Evolutionary conservation across 2,888 invertebrate genomes (phyloP).

Genomic region (Drosophila sordidula): DNA sequence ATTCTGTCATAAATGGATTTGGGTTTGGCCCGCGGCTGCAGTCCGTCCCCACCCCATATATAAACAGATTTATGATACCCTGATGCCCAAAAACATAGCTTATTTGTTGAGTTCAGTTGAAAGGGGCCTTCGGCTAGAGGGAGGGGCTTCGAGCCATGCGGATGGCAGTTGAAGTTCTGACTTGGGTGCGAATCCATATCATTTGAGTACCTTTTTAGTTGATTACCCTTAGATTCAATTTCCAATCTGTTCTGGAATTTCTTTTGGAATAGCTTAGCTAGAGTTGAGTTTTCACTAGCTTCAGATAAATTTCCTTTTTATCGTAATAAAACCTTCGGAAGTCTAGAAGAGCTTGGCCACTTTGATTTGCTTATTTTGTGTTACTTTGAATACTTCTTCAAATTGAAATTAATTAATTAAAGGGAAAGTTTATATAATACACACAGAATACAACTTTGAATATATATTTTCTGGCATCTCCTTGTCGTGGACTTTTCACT

Average conservation of each 20-base stretch:
- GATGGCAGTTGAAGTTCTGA: not conserved
- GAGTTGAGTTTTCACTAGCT: too few relatives aligned
- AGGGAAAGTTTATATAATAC: too few relatives aligned
- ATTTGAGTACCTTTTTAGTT: too few relatives aligned
- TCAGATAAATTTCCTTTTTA: too few relatives aligned
- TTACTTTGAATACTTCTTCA: too few relatives aligned
- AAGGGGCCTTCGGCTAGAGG: not conserved
- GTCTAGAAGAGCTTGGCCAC: too few relatives aligned
- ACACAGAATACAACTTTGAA: not conserved
- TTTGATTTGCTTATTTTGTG: too few relatives aligned
- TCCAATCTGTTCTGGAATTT: not conserved
- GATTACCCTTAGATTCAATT: not conserved
- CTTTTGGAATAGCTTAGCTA: not conserved
- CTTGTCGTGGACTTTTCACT: not conserved
- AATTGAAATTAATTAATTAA: too few relatives aligned
- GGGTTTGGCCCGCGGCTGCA: slow-evolving; percentile 29
- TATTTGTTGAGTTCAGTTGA: not conserved
- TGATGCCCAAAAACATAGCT: not conserved
- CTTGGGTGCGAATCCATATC: too few relatives aligned
- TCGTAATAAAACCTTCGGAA: too few relatives aligned
- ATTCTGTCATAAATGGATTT: slow-evolving; percentile 62
- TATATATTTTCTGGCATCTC: not conserved
- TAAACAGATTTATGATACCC: slow-evolving; percentile 32
- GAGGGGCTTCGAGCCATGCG: not conserved
- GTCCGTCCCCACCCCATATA: slow-evolving; percentile 5